Percentiles rank a stretch among this genome's conserved stretches.
Conservation (phyloP, 2,888 invertebrate genomes). For the Rhogogaster chlorosoma region DNA sequence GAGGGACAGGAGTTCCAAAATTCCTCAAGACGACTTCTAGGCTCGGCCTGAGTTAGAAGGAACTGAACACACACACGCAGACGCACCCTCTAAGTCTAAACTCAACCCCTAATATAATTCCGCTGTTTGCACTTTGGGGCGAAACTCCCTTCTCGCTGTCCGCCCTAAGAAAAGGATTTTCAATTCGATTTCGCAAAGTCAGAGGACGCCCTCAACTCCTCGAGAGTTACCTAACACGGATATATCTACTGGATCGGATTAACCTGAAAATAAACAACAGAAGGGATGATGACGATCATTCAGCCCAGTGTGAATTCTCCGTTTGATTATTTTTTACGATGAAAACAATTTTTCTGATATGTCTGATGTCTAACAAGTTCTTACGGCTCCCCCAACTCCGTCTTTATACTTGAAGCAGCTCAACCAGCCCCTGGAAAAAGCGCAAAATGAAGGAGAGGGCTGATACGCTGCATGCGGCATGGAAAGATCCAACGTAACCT, state of each 20-base stretch:
- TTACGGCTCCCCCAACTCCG: not conserved
- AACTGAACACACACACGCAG: not conserved
- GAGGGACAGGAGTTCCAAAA: constrained; percentile 12
- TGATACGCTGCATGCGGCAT: constrained; percentile 26
- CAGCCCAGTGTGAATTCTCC: not conserved
- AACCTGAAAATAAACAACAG: not conserved
- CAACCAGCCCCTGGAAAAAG: not conserved
- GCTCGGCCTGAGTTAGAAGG: not conserved
- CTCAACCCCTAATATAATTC: constrained; percentile 38
- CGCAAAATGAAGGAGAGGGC: not conserved
- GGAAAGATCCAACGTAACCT: constrained; percentile 24
- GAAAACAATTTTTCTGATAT: constrained; percentile 60
- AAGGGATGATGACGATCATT: not conserved
- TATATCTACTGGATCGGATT: not conserved
- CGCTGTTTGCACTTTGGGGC: constrained; percentile 32
- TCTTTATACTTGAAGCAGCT: not conserved
- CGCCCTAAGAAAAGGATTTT: constrained; percentile 34
- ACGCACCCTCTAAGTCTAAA: constrained; percentile 1
- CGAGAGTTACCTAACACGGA: not conserved
- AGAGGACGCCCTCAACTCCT: constrained; percentile 3
- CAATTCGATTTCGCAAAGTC: constrained; percentile 25
- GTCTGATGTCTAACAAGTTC: constrained; percentile 61
- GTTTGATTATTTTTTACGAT: not conserved
- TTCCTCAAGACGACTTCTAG: constrained; percentile 17
- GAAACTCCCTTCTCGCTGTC: constrained; percentile 1